These are phyloP conservation scores for Drymonia ruficornis DNA, from an alignment of 2,888 invertebrate genomes.

Conservation along the genomic window DNA sequence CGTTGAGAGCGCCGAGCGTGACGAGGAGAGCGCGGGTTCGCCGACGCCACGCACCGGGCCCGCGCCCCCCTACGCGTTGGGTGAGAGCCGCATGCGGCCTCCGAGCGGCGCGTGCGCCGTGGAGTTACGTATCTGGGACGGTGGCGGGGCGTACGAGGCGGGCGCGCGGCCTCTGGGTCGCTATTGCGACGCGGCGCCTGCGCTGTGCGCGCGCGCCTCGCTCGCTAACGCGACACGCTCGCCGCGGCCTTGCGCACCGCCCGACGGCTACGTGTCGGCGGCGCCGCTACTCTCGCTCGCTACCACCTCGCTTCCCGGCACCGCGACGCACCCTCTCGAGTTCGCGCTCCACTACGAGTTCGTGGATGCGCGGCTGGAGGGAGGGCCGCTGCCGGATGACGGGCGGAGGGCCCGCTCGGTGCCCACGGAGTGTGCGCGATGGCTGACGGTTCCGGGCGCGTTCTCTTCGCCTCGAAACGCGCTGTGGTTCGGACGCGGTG, in stretches of 20 bases:
- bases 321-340: slow-evolving; percentile 91
- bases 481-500: slow-evolving; percentile 93
- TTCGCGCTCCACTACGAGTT: slow-evolving; percentile 92
- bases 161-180: slow-evolving; percentile 84
- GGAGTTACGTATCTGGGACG: slow-evolving; percentile 90
- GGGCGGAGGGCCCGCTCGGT: slow-evolving; percentile 61
- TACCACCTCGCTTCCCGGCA: slow-evolving; percentile 86
- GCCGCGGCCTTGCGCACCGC: slow-evolving; percentile 91
- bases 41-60: slow-evolving; percentile 27
- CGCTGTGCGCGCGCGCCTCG: slow-evolving; percentile 92
- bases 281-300: slow-evolving; percentile 66
- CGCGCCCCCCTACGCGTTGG: slow-evolving; percentile 8
- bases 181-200: slow-evolving; percentile 90
- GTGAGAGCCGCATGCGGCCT: slow-evolving; percentile 23
- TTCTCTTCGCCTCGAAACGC: slow-evolving; percentile 92
- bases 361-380: slow-evolving; percentile 91
- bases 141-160: slow-evolving; percentile 84
- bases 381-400: slow-evolving; percentile 84
- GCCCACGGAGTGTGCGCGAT: slow-evolving; percentile 66
- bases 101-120: slow-evolving; percentile 84
- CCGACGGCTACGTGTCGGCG: slow-evolving; percentile 90
- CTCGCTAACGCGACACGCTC: slow-evolving; percentile 89
- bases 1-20: slow-evolving; percentile 83
- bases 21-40: slow-evolving; percentile 49
- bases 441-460: slow-evolving; percentile 74